These are phyloP conservation scores for Sphyrna mokarran DNA, from an alignment of 2,113 vertebrate species.

Conservation along the genomic window DNA sequence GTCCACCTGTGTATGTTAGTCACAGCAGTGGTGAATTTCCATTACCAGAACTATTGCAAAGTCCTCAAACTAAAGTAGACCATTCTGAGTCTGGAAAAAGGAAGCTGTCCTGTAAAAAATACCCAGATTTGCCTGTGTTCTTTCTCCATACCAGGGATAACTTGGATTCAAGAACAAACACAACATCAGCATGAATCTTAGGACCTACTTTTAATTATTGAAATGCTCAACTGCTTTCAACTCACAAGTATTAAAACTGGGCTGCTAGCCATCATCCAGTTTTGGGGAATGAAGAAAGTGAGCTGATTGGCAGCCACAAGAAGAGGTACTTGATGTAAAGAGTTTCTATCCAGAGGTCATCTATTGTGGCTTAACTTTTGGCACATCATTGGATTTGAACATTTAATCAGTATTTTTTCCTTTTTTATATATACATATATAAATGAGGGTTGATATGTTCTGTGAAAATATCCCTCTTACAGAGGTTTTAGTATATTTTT, in stretches of 20 bases:
- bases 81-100: constrained; percentile 45
- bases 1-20: constrained; percentile 67
- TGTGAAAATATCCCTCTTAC: constrained; percentile 23
- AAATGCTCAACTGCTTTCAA: background rate
- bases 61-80: constrained; percentile 1
- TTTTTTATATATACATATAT: constrained; percentile 26
- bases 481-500: constrained; percentile 32
- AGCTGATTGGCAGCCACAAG: background rate
- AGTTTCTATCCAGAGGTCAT: background rate
- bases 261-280: background rate
- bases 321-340: background rate
- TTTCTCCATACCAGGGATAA: constrained; percentile 15
- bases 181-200: background rate
- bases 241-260: background rate
- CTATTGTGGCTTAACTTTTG: background rate
- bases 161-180: constrained; percentile 39
- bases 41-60: background rate
- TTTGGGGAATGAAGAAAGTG: background rate
- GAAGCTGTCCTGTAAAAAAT: constrained; percentile 52
- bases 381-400: background rate
- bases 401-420: background rate
- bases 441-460: background rate
- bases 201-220: background rate
- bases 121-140: constrained; percentile 12
- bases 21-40: constrained; percentile 59